Base-by-base conservation (phyloP, 2,888 invertebrate genomes). In the Thymelicus lineola region DNA sequence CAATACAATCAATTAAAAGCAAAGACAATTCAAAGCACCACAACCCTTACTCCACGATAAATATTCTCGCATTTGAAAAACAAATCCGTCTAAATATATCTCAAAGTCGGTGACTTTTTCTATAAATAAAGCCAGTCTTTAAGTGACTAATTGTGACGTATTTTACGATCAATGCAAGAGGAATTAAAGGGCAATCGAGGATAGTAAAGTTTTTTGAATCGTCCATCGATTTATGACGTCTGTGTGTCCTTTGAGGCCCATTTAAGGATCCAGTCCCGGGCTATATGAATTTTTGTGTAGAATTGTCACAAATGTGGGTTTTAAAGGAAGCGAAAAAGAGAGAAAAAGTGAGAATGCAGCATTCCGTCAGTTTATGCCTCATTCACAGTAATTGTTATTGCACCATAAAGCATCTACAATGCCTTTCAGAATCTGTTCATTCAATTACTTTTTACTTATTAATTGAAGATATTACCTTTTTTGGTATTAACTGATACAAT, bases 61-160 rank as follows among this genome's bases (percentile, higher is more conserved):
- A 81, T 81, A 80, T 81, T 77, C 72, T 83, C 83, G 82, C 83
- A 86, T 87, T 88, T 86, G 84, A 82, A 81, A 87, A 84, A 79
- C 80, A 87, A 86, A 80, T 81, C 82, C 80, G 75, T 73, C 80
- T 80, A n/a, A n/a, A n/a, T n/a, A 79, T 82, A 84, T 79, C 79
- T 84, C 81, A 79, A 75, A 79, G 75, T 75, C 72, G 75, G 74
- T 72, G 74, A 73, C 75, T 86, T 86, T 88, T 86, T 80, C 78
- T 83, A 85, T 81, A 86, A 85, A 86, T 85, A 86, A 87, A 85
- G 76, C 80, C 76, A 80, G 83, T 82, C 83, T 86, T 85, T 83
- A 81, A 80, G 82, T 83, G 89, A 91, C 89, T 91, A 91, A 92
- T 91, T 92, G 90, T 88, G 86, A 86, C 83, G 87, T 88, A 87